Evolutionary conservation across 2,797 vertebrate genomes (phyloP), one percentile per base, ranked within the genome.

Genomic region (Coracias cyanogaster): DNA sequence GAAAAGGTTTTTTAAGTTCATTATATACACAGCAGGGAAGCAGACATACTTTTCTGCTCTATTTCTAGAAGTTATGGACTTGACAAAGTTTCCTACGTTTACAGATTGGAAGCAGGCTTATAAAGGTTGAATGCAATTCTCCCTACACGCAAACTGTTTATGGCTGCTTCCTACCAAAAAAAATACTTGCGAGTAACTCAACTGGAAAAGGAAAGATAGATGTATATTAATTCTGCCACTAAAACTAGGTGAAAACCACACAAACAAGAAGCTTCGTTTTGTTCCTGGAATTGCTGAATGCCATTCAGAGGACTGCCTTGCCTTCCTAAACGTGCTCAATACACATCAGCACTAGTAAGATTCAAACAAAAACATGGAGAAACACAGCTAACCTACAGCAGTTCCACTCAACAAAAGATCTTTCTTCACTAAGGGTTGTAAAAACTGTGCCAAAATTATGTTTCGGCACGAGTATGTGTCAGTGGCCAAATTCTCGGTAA

Each of bases 91-190:
- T 94, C 86, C 67, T 86, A 46, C 74, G 41, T 96, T 90, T 62
- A 84, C 22, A 69, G 0, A 6, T 55, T 76, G 28, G 51, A 91
- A 92, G 48, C 28, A 82, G 33, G 54, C 54, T 95, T 90, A 20
- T 37, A 83, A 93, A 74, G 94, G n/a, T 39, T 85, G 39, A 87
- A 66, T 37, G 74, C 24, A 83, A 62, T 89, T 89, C 64, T 95
- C 49, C 29, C 55, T 85, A 22, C 3, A 1, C 31, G 71, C 74
- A 90, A 95, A 24, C 41, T 62, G 65, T 83, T 93, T 93, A 77
- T 70, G 37, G 89, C 33, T 66, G 26, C 70, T 86, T 94, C 69
- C 61, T 64, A 80, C 17, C 10, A 39, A 62, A 83, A 62, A 43
- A 17, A 86, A 45, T n/a, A 43, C 61, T 67, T 8, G 2, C 25